Evolutionary conservation across 2,113 vertebrate genomes (phyloP), one percentile per base, ranked within the genome.

Genomic region (Sylvia atricapilla): DNA sequence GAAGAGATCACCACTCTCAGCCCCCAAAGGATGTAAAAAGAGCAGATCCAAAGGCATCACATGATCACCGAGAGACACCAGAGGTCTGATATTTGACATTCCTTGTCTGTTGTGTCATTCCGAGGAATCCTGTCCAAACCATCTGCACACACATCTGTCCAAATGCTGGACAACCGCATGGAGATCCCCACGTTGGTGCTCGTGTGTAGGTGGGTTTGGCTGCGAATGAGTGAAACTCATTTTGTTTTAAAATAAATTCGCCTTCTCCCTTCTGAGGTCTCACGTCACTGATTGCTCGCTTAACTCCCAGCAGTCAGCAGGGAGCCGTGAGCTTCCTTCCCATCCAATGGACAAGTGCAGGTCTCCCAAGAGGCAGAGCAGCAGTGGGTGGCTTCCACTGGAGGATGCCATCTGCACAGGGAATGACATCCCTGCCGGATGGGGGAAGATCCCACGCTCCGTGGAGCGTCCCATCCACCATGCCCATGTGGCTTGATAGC

Each of bases 331-430:
- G 91, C 59, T 90, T 84, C 87, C 72, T 87, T 74, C 47, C 80
- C 18, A 1, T 18, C 72, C 37, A 75, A 60, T 60, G 56, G 77
- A 94, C 41, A 94, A 90, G 77, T 91, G 63, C 74, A 79, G 18
- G 41, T 68, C 73, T 89, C 84, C 73, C 94, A 82, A 87, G 94
- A 96, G 89, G 94, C 91, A 89, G 95, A 93, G 77, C 41, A 94
- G 88, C 92, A 80, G 95, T 94, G 88, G 94, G 95, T 79, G 95
- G 96, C 76, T 89, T 87, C 93, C 90, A 75, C 52, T 28, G 75
- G 72, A 88, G 43, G 78, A 95, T 83, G 89, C 95, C 93, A 94
- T 87, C 94, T 90, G 88, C 37, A 9, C 2, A 1, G 64, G 85
- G 87, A 90, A 77, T 55, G 87, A 77, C 85, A 92, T 78, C 44